These are phyloP conservation scores for Spermophilus dauricus DNA, from an alignment of 2,113 vertebrate species.

Conservation along the genomic window DNA sequence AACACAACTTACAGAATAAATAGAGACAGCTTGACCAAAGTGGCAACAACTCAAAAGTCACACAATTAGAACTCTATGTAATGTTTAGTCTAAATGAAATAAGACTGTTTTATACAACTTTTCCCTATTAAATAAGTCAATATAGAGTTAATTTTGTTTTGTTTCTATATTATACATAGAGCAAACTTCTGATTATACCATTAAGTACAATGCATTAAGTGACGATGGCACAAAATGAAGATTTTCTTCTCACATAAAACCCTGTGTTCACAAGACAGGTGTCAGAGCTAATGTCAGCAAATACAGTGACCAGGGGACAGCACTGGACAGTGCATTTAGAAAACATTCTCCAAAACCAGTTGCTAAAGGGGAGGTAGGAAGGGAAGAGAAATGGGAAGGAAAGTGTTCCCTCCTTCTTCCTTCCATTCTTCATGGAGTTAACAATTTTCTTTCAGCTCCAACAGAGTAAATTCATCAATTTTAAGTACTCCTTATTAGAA, in stretches of 20 bases:
- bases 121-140: background rate
- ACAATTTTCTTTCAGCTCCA: background rate
- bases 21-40: background rate
- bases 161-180: background rate
- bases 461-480: background rate
- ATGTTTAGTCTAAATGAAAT: background rate
- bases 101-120: background rate
- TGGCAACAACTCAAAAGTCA: background rate
- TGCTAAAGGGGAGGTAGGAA: background rate
- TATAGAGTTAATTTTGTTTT: background rate
- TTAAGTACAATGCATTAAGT: background rate
- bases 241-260: background rate
- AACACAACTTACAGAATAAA: background rate
- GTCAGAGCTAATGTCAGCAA: background rate
- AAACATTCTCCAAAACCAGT: background rate
- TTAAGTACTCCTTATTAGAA: background rate
- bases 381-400: no score
- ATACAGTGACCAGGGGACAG: background rate
- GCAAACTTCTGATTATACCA: background rate
- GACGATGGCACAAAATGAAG: background rate
- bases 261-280: background rate
- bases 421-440: background rate
- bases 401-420: background rate
- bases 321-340: background rate
- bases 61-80: background rate